Evolutionary conservation across 2,888 invertebrate species (phyloP).

Genomic region (Acholoe squamosa): DNA sequence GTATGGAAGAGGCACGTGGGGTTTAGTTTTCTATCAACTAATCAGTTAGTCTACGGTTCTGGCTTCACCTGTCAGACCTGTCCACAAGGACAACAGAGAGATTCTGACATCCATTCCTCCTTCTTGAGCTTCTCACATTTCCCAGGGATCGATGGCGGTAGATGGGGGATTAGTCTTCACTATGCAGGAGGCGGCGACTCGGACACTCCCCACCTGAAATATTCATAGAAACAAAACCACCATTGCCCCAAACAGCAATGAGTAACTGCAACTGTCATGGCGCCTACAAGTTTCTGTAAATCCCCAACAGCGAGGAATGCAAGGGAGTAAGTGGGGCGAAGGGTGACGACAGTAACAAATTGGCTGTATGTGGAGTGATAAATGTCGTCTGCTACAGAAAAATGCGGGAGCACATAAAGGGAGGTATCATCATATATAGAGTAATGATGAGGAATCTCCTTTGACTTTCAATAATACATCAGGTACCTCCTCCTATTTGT

Average conservation of each 20-base stretch:
- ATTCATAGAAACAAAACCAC: conserved; percentile 31
- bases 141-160: neutral
- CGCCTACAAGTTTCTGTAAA: neutral
- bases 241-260: neutral
- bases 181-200: neutral
- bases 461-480: neutral
- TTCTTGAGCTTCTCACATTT: conserved; percentile 3
- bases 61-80: no score
- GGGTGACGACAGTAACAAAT: neutral
- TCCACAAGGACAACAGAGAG: no score
- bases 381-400: no score
- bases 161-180: neutral
- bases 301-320: neutral
- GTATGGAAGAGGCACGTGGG: no score
- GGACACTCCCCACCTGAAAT: neutral
- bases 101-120: neutral
- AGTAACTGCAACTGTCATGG: neutral
- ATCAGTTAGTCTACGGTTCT: no score
- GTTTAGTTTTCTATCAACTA: no score
- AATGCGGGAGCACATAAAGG: neutral
- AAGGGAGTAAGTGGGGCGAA: neutral
- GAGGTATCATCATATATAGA: neutral
- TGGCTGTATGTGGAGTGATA: neutral
- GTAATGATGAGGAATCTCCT: neutral
- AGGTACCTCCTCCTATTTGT: neutral